Evolutionary conservation across 2,888 invertebrate species (phyloP).

Genomic region (Oxycera nigricornis): DNA sequence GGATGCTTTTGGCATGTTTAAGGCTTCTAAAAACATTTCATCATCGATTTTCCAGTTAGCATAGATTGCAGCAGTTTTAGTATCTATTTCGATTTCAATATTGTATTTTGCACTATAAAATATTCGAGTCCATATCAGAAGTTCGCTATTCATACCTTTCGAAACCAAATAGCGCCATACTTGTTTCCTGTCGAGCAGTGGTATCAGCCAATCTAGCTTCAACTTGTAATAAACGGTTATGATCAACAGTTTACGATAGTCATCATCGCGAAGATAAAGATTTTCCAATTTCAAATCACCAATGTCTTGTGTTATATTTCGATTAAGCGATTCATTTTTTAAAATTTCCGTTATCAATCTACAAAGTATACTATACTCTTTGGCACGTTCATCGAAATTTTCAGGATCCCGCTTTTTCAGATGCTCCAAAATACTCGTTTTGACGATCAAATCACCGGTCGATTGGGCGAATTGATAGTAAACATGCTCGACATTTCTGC

Average conservation of each 20-base stretch:
- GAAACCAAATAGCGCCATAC: slow-evolving; percentile 58
- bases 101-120: slow-evolving; percentile 9
- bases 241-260: slow-evolving; percentile 53
- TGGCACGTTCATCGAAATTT: slow-evolving; percentile 53
- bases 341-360: slow-evolving; percentile 54
- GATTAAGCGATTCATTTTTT: slow-evolving; percentile 47
- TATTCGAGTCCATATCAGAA: slow-evolving; percentile 55
- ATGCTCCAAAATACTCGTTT: slow-evolving; percentile 73
- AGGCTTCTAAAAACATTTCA: slow-evolving; percentile 56
- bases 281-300: slow-evolving; percentile 56
- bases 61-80: slow-evolving; percentile 52
- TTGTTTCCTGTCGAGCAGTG: slow-evolving; percentile 56
- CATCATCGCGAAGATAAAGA: slow-evolving; percentile 56
- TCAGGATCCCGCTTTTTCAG: slow-evolving; percentile 64
- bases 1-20: slow-evolving; percentile 52
- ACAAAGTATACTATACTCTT: slow-evolving; percentile 56
- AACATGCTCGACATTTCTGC: slow-evolving; percentile 56
- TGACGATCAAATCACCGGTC: slow-evolving; percentile 66
- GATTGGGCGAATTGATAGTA: slow-evolving; percentile 66
- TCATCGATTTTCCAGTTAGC: slow-evolving; percentile 55
- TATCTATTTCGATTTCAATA: slow-evolving; percentile 19
- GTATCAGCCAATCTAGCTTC: slow-evolving; percentile 53
- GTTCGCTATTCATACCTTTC: slow-evolving; percentile 49
- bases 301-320: slow-evolving; percentile 48
- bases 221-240: slow-evolving; percentile 59